Base-by-base conservation (phyloP, 1,140 invertebrate genomes). In the Drosophila pandora region DNA sequence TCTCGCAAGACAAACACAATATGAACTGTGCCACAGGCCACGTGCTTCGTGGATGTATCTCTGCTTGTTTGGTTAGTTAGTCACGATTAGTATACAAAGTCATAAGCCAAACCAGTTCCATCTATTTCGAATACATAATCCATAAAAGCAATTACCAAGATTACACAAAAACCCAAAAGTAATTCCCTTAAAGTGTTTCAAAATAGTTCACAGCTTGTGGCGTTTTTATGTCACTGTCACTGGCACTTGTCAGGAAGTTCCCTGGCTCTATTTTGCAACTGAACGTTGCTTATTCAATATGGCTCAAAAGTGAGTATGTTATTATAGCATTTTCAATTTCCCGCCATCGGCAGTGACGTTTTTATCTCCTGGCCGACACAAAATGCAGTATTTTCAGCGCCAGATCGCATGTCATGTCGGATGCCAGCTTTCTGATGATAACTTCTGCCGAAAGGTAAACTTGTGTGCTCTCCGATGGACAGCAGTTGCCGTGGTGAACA, bases 351-450 rank as follows among this genome's bases (percentile, higher is more conserved):
- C 70, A 43, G 63, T 64, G 65, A 80, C 60, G 58, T 22, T 76
- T 80, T 80, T 80, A 80, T 80, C 77, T 80, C 39, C n/a, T 47
- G 34, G 43, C 17, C 52, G 48, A 53, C 65, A 64, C 52, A 47
- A 43, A 37, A 37, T 37, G 62, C 62, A 53, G 49, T 60, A 39
- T 43, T 58, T 59, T 50, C 53, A 60, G 47, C 28, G 34, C 50
- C 37, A 73, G 59, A 73, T 73, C 55, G 67, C 55, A 71, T 58
- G 61, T 37, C 61, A 75, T 75, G 61, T 75, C 70, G 34, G 53
- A 34, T 75, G 60, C 49, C 60, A 67, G 70, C 71, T 72, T 57
- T 72, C 57, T 53, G 68, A 72, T 71, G 69, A 71, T 71, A 61
- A 71, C 64, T 71, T 52, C 37, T 65, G 54, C 55, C 53, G 71